These are phyloP conservation scores for Corapipo altera DNA, from an alignment of 2,113 vertebrate species.

Conservation along the genomic window DNA sequence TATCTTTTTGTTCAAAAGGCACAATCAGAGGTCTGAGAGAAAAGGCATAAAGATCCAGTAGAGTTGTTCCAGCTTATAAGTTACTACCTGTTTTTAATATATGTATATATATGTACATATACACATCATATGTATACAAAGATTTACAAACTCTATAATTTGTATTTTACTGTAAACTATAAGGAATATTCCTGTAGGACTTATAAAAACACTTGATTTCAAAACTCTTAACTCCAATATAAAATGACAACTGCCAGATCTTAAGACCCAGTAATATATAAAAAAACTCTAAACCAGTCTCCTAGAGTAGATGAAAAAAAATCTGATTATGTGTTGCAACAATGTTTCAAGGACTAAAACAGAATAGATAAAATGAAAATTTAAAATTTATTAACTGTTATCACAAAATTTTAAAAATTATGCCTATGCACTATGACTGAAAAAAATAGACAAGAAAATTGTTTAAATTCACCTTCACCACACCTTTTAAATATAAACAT, in stretches of 20 bases:
- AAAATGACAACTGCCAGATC: neutral
- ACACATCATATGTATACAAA: neutral
- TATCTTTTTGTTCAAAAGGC: neutral
- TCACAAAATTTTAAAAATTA: neutral
- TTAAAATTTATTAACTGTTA: neutral
- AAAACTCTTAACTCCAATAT: neutral
- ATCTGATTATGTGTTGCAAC: neutral
- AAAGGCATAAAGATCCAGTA: neutral
- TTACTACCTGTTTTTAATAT: neutral
- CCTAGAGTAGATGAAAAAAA: neutral
- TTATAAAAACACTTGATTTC: neutral
- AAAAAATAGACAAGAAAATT: neutral
- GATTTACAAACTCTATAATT: neutral
- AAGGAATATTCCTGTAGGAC: neutral
- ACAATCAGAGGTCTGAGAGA: neutral
- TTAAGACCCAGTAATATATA: neutral
- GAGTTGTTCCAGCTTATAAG: neutral
- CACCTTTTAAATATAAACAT: neutral
- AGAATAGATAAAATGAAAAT: neutral
- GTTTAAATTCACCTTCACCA: neutral
- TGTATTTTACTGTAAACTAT: neutral
- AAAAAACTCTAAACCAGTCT: neutral
- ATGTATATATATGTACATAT: accelerated
- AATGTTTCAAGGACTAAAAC: neutral
- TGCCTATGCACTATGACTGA: neutral